phyloP scores from a whole-genome alignment of 2,113 vertebrate genomes.

The Ceyx margarethae region DNA sequence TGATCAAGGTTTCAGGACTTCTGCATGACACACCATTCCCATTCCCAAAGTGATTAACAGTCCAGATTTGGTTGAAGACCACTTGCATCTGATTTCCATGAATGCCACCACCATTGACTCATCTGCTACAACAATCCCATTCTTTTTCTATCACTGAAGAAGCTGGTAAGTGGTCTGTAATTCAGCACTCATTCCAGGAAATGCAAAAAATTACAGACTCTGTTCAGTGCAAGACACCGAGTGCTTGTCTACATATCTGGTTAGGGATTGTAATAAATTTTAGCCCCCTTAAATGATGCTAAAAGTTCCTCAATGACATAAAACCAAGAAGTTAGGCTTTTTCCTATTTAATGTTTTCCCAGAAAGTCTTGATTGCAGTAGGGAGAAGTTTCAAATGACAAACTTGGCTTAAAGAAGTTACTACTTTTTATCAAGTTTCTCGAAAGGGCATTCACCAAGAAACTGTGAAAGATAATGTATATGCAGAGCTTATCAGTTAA shows the following conservation, averaged over 20 bases:
- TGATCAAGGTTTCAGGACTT: not conserved
- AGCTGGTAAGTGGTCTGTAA: not conserved
- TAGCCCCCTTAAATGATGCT: not conserved
- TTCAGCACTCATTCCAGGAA: not conserved
- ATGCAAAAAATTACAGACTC: not conserved
- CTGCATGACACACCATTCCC: accelerated
- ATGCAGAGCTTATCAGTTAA: not conserved
- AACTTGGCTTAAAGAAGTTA: not conserved
- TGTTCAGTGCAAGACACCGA: not conserved
- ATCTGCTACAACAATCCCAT: not conserved
- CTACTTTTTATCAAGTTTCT: not conserved
- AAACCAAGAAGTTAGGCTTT: not conserved
- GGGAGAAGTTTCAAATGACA: not conserved
- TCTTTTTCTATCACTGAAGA: not conserved
- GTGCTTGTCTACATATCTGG: not conserved
- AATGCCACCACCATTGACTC: not conserved
- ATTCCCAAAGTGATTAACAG: not conserved
- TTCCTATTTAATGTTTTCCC: not conserved
- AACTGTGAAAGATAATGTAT: not conserved
- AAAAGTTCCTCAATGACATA: not conserved
- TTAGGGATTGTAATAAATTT: not conserved
- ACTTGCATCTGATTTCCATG: not conserved
- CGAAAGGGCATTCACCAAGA: not conserved
- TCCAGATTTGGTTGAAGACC: not conserved
- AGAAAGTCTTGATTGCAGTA: not conserved